phyloP scores from a whole-genome alignment of 2,888 invertebrate species.

The Antitype chi region DNA sequence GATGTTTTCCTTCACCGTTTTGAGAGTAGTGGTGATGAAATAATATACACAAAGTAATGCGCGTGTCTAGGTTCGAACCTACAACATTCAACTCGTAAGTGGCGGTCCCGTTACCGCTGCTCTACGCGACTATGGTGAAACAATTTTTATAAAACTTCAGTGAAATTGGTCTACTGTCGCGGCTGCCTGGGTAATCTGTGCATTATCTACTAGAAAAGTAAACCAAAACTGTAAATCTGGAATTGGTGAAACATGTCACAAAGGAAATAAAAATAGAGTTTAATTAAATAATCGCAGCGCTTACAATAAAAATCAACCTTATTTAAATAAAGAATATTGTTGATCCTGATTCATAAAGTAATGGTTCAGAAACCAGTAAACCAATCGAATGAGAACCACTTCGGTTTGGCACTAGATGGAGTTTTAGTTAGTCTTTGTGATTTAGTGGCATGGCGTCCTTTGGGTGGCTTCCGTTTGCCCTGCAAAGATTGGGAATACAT shows the following conservation, averaged over 20 bases:
- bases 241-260: not conserved
- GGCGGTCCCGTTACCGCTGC: too few relatives aligned
- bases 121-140: not conserved
- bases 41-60: too few relatives aligned
- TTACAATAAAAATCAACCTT: not conserved
- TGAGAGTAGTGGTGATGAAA: too few relatives aligned
- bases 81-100: too few relatives aligned
- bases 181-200: not conserved
- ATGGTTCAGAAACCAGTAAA: slow-evolving; percentile 55
- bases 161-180: not conserved
- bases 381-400: slow-evolving; percentile 77
- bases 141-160: not conserved
- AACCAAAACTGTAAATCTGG: not conserved
- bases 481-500: slow-evolving; percentile 74
- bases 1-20: too few relatives aligned
- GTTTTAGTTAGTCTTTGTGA: slow-evolving; percentile 71
- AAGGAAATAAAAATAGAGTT: not conserved
- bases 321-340: not conserved
- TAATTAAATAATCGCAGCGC: not conserved
- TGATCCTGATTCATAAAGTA: slow-evolving; percentile 53
- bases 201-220: not conserved
- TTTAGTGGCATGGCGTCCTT: slow-evolving; percentile 68
- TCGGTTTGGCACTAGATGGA: slow-evolving; percentile 62
- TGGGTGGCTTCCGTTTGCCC: slow-evolving; percentile 75
- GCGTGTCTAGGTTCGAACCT: too few relatives aligned